Conservation (phyloP, 2,888 invertebrate species). For the Silvanus unidentatus region DNA sequence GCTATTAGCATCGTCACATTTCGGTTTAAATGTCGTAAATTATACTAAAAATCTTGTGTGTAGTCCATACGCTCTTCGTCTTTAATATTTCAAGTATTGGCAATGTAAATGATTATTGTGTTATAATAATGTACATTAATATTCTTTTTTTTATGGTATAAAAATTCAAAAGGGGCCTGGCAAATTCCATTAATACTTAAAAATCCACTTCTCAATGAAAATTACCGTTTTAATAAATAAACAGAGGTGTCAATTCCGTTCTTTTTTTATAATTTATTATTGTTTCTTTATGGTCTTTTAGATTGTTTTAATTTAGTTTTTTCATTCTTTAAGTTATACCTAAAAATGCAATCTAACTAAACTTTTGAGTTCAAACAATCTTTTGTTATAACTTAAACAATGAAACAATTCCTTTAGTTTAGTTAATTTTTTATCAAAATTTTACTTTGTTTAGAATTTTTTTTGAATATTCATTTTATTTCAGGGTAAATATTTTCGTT, state of each 20-base stretch:
- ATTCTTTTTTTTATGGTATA: no score
- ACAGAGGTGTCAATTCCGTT: conserved; percentile 1
- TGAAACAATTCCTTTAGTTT: conserved; percentile 9
- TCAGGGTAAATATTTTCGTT: conserved; percentile 25
- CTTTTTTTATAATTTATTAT: neutral
- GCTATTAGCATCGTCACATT: neutral
- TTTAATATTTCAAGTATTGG: conserved; percentile 3
- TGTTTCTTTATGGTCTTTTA: conserved; percentile 11
- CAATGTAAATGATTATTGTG: conserved; percentile 1
- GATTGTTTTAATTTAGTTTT: no score
- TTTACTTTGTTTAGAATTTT: conserved; percentile 17
- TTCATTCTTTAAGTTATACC: no score
- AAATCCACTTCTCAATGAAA: no score
- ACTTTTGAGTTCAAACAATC: no score
- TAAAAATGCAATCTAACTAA: no score
- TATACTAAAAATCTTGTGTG: neutral
- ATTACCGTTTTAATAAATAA: no score
- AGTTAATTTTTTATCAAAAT: conserved; percentile 16
- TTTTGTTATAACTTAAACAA: no score
- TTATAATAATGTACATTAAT: neutral
- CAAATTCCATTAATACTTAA: no score
- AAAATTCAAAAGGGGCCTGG: no score
- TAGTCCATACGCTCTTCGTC: neutral
- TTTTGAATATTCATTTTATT: conserved; percentile 29
- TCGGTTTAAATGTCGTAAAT: neutral